A percentile compares a stretch with the other conserved stretches of the same genome.
phyloP scores from a whole-genome alignment of 2,113 vertebrate species.

The Boulengeromyrus knoepffleri region DNA sequence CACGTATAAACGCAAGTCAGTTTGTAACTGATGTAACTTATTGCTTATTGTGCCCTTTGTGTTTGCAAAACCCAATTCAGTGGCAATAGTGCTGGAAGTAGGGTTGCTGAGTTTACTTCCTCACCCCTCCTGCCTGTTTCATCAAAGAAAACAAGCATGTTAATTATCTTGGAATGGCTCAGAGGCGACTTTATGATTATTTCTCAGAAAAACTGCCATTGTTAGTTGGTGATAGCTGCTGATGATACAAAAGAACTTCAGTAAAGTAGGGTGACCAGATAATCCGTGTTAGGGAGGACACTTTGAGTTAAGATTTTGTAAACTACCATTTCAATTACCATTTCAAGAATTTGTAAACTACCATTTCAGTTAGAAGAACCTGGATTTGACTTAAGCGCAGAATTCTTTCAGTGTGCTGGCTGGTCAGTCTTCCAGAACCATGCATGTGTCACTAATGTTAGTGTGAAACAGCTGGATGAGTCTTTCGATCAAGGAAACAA shows the following conservation, averaged over 20 bases:
- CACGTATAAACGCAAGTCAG: background rate
- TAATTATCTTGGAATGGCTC: background rate
- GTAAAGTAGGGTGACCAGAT: background rate
- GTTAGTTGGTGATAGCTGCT: background rate
- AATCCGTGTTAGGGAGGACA: background rate
- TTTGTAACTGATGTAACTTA: background rate
- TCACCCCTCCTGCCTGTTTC: background rate
- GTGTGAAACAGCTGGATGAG: background rate
- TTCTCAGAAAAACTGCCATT: background rate
- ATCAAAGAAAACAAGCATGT: background rate
- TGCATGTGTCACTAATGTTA: background rate
- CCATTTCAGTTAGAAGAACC: background rate
- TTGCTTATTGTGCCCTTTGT: background rate
- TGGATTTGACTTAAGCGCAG: background rate
- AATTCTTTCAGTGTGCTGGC: background rate
- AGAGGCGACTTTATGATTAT: background rate
- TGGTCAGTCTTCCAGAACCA: background rate
- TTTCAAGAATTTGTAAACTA: background rate
- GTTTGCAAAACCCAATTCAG: background rate
- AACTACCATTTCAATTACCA: background rate
- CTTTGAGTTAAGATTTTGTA: background rate
- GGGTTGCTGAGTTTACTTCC: background rate
- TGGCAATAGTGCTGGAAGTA: background rate
- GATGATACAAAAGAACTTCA: background rate
- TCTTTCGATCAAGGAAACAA: background rate